Evolutionary conservation across 1,140 invertebrate genomes (phyloP), one percentile per base, ranked within the genome.

Genomic region (Zaprionus nigranus): DNA sequence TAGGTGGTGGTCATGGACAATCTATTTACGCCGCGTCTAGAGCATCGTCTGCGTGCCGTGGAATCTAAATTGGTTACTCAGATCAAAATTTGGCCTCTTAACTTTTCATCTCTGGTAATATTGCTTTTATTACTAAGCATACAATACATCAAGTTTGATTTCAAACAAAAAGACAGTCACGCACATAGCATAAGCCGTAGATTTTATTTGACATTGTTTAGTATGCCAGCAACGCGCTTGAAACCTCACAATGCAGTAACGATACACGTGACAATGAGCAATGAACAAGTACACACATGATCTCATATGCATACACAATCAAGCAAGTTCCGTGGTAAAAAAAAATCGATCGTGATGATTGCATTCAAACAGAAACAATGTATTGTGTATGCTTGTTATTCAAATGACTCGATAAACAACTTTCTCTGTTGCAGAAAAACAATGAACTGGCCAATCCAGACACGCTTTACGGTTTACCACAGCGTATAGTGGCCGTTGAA

Each of bases 401-500:
- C 0, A 1, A 3, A 59, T 28, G 11, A 53, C 7, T 59, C 34
- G 0, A 7, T 6, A 34, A 40, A 34, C n/a, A 59, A 69, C n/a
- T 51, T 20, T 38, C 64, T 40, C 61, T 51, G 2, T 46, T 17
- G 28, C 53, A 93, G 92, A 93, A 93, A 51, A 93, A 92, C 53
- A 93, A 92, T 59, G 94, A 98, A 90, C 93, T 98, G 54, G 93
- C 93, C 11, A 95, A 95, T 73, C 93, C 95, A 5, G 96, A 97
- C 49, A 96, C 94, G 71, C 90, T 99, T 5, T 96, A 96, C 91
- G 97, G 97, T 4, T 92, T 99, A 12, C 94, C 95, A 1, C 97
- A 98, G 91, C 94, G 98, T 77, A 95, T 98, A 30, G 96, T 99
- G 5, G 98, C 97, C 0, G 96, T 98, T 0, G 98, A 99, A 93